phyloP scores from a whole-genome alignment of 2,113 vertebrate species.

The Corvus cornix region DNA sequence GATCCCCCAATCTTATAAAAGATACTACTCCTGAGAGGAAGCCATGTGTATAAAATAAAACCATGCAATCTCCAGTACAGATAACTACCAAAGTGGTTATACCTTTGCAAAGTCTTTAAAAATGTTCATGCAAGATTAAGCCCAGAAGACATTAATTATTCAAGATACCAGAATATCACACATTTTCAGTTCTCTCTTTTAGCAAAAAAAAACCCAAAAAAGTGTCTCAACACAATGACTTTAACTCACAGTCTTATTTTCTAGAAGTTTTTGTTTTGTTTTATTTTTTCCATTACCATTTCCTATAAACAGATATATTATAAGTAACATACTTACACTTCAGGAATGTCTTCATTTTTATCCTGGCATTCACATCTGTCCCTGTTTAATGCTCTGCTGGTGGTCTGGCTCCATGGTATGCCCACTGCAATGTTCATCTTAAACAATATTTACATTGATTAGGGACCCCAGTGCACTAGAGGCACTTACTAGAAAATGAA shows the following conservation, averaged over 20 bases:
- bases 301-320: conserved; percentile 58
- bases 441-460: conserved; percentile 77
- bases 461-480: conserved; percentile 51
- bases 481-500: conserved; percentile 62
- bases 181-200: neutral
- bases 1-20: neutral
- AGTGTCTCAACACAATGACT: neutral
- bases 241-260: conserved; percentile 33
- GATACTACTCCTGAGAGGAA: neutral
- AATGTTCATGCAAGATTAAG: neutral
- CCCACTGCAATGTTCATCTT: conserved; percentile 73
- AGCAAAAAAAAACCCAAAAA: neutral
- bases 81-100: neutral
- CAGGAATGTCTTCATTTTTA: conserved; percentile 70
- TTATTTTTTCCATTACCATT: neutral
- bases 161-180: neutral
- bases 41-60: neutral
- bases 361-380: conserved; percentile 77
- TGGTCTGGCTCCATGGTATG: conserved; percentile 77
- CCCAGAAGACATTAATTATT: neutral
- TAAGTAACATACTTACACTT: conserved; percentile 59
- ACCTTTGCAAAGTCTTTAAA: neutral
- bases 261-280: neutral
- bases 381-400: conserved; percentile 82
- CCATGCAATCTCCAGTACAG: neutral